Evolutionary conservation across 2,113 vertebrate species (phyloP).

Genomic region (Forbesichthys papilliferus): DNA sequence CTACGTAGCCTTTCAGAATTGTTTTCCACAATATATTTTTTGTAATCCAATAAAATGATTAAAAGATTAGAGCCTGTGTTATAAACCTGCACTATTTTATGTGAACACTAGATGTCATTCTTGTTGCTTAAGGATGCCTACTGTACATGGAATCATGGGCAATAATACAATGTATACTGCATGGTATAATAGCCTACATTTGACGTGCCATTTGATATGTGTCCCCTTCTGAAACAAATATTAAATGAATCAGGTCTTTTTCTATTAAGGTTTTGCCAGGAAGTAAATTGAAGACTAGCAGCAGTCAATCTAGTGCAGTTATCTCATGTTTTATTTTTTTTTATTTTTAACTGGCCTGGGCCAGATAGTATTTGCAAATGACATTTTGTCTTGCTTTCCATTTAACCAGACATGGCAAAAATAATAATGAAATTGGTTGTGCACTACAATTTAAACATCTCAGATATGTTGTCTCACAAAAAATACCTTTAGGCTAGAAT

Average conservation of each 20-base stretch:
- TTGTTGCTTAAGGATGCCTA: slow-evolving; percentile 62
- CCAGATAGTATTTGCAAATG: neutral
- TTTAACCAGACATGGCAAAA: neutral
- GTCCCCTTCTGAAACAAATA: neutral
- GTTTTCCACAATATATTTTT: too few species aligned
- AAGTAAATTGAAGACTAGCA: neutral
- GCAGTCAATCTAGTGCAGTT: neutral
- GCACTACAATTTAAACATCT: too few species aligned
- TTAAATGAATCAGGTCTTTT: neutral
- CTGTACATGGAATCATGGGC: slow-evolving; percentile 20
- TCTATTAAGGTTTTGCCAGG: too few species aligned
- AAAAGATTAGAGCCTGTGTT: neutral
- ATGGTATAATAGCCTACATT: neutral
- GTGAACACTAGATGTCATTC: slow-evolving; percentile 75
- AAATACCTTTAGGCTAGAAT: neutral
- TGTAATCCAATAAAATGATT: too few species aligned
- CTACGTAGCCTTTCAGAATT: too few species aligned
- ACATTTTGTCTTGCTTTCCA: neutral
- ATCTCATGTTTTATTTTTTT: neutral
- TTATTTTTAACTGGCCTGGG: neutral
- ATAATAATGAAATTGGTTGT: too few species aligned
- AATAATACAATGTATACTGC: neutral
- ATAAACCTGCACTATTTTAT: slow-evolving; percentile 46
- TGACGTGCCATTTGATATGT: slow-evolving; percentile 10
- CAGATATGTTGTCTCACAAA: too few species aligned